Evolutionary conservation across 2,888 invertebrate species (phyloP).

Genomic region (Scaptomyza tumidula): DNA sequence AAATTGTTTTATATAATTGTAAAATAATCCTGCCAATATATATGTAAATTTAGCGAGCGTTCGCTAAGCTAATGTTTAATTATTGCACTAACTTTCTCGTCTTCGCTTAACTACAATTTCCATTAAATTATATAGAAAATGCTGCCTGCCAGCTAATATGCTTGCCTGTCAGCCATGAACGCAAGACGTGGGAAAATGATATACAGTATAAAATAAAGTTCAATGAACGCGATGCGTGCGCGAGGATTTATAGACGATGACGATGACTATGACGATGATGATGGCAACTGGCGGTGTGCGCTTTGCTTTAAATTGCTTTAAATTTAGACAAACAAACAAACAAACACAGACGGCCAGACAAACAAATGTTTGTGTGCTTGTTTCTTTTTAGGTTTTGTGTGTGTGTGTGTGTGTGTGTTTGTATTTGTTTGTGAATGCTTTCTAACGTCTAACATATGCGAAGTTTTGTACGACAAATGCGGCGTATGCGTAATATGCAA

Average conservation of each 20-base stretch:
- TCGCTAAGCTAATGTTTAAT: constrained; percentile 4
- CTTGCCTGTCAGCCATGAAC: background rate
- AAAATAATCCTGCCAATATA: background rate
- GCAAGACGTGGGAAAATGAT: constrained; percentile 29
- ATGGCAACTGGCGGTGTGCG: constrained; percentile 39
- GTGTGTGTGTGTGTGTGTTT: constrained; percentile 18
- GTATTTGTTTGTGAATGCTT: constrained; percentile 17
- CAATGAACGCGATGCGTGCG: constrained; percentile 65
- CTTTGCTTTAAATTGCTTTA: constrained; percentile 56
- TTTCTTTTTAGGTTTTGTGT: constrained; percentile 26
- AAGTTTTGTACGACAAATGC: constrained; percentile 40
- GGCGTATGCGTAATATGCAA: constrained; percentile 78
- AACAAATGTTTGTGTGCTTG: constrained; percentile 61
- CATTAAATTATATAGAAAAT: constrained; percentile 44
- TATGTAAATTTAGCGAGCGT: background rate
- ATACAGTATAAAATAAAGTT: constrained; percentile 47
- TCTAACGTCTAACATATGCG: constrained; percentile 43
- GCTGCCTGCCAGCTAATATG: constrained; percentile 24
- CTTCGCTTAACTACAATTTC: constrained; percentile 22
- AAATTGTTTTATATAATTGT: background rate
- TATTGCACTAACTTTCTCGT: constrained; percentile 4
- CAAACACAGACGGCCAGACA: constrained; percentile 52
- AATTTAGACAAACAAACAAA: constrained; percentile 59
- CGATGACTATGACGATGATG: constrained; percentile 28
- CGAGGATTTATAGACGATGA: constrained; percentile 54